A percentile compares a stretch with the other conserved stretches of the same genome.
phyloP scores from a whole-genome alignment of 1,140 invertebrate genomes.

The Drosophila albomicans region DNA sequence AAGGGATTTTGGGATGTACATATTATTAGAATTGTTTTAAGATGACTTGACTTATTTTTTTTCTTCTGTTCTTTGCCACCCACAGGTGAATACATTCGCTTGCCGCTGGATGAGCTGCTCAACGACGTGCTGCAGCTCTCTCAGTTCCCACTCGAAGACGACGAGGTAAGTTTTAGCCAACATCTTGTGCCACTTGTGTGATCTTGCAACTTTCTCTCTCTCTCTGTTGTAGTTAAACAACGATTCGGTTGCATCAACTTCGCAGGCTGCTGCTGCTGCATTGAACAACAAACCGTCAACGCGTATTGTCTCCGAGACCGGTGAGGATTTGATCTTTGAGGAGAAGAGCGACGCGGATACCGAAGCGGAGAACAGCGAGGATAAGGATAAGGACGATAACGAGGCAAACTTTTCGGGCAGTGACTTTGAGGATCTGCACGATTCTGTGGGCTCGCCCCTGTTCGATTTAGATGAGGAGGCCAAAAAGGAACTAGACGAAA shows the following conservation, averaged over 20 bases:
- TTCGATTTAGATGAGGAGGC: constrained; percentile 85
- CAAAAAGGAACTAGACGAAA: constrained; percentile 83
- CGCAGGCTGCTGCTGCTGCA: constrained; percentile 75
- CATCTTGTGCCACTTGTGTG: neutral
- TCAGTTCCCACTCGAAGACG: constrained; percentile 69
- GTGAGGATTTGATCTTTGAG: constrained; percentile 49
- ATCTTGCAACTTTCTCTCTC: constrained; percentile 19
- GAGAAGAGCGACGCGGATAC: neutral
- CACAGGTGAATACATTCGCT: constrained; percentile 84
- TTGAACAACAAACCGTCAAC: constrained; percentile 48
- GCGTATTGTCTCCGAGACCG: constrained; percentile 61
- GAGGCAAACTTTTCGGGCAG: constrained; percentile 50
- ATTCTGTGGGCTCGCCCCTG: constrained; percentile 77
- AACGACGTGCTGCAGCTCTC: constrained; percentile 83
- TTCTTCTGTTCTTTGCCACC: constrained; percentile 24
- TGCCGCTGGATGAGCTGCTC: constrained; percentile 81
- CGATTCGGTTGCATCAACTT: constrained; percentile 78
- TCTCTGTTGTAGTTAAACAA: constrained; percentile 36
- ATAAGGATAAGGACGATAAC: constrained; percentile 43
- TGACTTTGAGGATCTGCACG: constrained; percentile 73
- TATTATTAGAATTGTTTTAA: constrained; percentile 2
- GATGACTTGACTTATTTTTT: constrained; percentile 39
- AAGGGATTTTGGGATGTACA: neutral
- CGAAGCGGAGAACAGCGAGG: constrained; percentile 18
- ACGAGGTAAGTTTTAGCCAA: constrained; percentile 63